These are phyloP conservation scores for Phyllopteryx taeniolatus DNA, from an alignment of 2,113 vertebrate species.

Conservation along the genomic window DNA sequence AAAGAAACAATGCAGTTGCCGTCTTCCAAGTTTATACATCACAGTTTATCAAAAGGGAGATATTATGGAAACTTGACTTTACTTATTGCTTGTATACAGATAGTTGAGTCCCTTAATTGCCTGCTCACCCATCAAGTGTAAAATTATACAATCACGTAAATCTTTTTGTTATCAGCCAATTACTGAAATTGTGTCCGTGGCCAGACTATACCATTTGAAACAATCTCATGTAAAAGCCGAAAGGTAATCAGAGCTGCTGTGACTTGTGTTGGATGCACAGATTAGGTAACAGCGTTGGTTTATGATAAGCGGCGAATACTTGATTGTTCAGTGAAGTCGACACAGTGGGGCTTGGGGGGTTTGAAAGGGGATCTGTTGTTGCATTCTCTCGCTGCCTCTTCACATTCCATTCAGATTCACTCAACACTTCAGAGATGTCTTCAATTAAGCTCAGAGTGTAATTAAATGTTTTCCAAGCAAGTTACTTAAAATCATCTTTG, in stretches of 20 bases:
- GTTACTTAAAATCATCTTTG: slow-evolving; percentile 71
- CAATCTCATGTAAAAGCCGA: not conserved
- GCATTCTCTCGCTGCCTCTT: slow-evolving; percentile 32
- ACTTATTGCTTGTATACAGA: too few relatives aligned
- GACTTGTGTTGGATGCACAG: not conserved
- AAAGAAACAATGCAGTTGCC: too few relatives aligned
- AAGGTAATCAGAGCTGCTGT: not conserved
- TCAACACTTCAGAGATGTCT: slow-evolving; percentile 69
- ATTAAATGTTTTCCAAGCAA: slow-evolving; percentile 72
- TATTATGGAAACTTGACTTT: too few relatives aligned
- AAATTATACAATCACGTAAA: not conserved
- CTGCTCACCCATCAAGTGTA: too few relatives aligned
- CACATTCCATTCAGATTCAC: slow-evolving; percentile 68
- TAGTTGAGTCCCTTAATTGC: too few relatives aligned
- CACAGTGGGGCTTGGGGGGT: slow-evolving; percentile 1
- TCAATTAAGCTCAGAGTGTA: slow-evolving; percentile 67
- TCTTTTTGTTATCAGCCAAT: not conserved
- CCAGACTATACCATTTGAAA: not conserved
- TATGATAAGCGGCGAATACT: not conserved
- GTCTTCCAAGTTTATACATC: too few relatives aligned
- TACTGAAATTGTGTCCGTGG: not conserved
- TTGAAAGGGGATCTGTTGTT: not conserved
- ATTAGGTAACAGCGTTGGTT: not conserved
- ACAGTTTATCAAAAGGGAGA: too few relatives aligned
- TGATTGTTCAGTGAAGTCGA: not conserved